Evolutionary conservation across 2,113 vertebrate genomes (phyloP), one percentile per base, ranked within the genome.

Genomic region (Zosterops japonicus): DNA sequence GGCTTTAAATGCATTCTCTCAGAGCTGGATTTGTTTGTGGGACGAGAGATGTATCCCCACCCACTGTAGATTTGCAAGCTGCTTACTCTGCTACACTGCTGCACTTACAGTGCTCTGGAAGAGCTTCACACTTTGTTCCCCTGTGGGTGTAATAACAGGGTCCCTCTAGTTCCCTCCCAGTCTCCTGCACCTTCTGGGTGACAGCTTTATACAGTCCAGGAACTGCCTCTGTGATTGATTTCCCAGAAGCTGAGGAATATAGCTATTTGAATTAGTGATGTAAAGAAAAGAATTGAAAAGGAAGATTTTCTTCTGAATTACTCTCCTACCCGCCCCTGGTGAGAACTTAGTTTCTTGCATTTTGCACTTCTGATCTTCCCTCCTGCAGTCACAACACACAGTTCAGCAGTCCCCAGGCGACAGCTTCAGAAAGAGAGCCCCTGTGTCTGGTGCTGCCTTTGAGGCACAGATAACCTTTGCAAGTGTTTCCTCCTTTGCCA

Each of bases 381-480:
- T 46, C 56, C 60, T 94, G 81, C 49, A 80, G 88, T 89, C 61
- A 36, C 76, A 83, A 82, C 57, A 46, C 8, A 59, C 31, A 22
- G 89, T 76, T 94, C 56, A 90, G 50, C 67, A 59, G 52, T 82
- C 74, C n/a, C 78, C n/a, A 18, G 47, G 16, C 0, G 14, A 95
- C 50, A 47, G 59, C 80, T 94, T 90, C 42, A 91, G 36, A 93
- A 92, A 72, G 39, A 1, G 33, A 69, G 31, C 82, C 81, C 84
- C 36, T 61, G 55, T 70, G 44, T 68, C 64, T 95, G 39, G 16
- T 49, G 53, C 60, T 91, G 88, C 56, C 79, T 96, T 95, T n/a
- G 7, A 96, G 85, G 81, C 61, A 76, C 28, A 65, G 57, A 94
- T 83, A 94, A 93, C 57, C 63, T 95, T 95, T 96, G 89, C 82